A percentile compares a stretch with the other conserved stretches of the same genome.
Conservation (phyloP, 2,888 invertebrate species). For the Blera fallax region DNA sequence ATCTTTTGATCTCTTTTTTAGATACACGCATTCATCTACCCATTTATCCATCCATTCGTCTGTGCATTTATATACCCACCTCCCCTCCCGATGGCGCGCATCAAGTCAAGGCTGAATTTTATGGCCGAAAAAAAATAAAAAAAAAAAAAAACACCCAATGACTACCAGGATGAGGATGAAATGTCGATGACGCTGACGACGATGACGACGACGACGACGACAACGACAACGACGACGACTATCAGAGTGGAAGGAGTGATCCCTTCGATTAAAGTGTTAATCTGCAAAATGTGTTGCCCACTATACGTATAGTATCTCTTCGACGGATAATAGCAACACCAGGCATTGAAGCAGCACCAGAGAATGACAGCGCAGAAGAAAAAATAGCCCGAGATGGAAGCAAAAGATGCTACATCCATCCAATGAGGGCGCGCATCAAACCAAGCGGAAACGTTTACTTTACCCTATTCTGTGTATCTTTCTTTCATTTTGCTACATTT, state of each 20-base stretch:
- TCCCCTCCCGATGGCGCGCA: not conserved
- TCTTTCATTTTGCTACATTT: conserved; percentile 32
- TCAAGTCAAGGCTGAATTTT: conserved; percentile 37
- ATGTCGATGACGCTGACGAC: not conserved
- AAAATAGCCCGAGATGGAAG: not conserved
- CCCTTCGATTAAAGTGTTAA: conserved; percentile 61
- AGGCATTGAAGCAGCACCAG: not conserved
- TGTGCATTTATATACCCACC: conserved; percentile 2
- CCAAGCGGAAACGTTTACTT: conserved; percentile 40
- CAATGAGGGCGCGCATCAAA: conserved; percentile 6
- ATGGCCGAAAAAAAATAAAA: conserved; percentile 21
- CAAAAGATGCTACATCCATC: not conserved
- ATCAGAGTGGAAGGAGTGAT: conserved; percentile 12
- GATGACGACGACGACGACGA: not conserved
- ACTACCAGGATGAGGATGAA: not conserved
- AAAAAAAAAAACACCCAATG: too few species aligned
- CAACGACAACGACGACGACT: not conserved
- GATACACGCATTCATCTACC: conserved; percentile 29
- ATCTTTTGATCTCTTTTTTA: conserved; percentile 42
- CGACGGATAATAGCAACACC: conserved; percentile 28
- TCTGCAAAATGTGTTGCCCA: conserved; percentile 59
- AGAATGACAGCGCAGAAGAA: not conserved
- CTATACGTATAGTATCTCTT: conserved; percentile 31
- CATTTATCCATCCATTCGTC: conserved; percentile 34
- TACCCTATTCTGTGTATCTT: conserved; percentile 24